Conservation (phyloP, 1,140 invertebrate species). For the Coptotermes formosanus region DNA sequence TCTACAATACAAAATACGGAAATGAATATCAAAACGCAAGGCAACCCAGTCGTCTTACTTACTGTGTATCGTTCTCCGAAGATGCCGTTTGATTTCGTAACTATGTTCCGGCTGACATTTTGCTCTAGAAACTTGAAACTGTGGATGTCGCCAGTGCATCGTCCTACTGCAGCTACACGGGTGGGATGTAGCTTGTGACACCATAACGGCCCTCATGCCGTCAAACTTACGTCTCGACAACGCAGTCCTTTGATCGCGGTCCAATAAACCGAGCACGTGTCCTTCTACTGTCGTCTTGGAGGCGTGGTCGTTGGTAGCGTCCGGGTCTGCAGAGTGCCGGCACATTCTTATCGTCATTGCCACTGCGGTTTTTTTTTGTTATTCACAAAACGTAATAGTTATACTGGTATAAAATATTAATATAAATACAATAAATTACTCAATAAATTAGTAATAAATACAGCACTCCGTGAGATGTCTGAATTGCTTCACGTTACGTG, state of each 20-base stretch:
- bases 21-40: too few relatives aligned
- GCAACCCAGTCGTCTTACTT: background rate
- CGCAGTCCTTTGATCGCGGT: background rate
- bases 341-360: background rate
- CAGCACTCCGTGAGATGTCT: background rate
- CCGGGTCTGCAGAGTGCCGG: background rate
- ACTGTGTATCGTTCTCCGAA: background rate
- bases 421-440: slow-evolving; percentile 8
- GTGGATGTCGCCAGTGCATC: background rate
- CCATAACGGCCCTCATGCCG: background rate
- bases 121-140: background rate
- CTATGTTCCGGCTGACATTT: background rate
- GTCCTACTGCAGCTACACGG: background rate
- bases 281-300: background rate
- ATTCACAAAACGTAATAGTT: too few relatives aligned
- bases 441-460: slow-evolving; percentile 14
- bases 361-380: background rate
- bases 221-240: background rate
- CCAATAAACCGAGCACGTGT: background rate
- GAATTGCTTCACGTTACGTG: background rate
- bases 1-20: too few relatives aligned
- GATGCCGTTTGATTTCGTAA: background rate
- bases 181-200: background rate
- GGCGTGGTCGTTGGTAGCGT: background rate
- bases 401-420: background rate